Conservation (phyloP, 1,140 invertebrate genomes). For the Liolophura sinensis region DNA sequence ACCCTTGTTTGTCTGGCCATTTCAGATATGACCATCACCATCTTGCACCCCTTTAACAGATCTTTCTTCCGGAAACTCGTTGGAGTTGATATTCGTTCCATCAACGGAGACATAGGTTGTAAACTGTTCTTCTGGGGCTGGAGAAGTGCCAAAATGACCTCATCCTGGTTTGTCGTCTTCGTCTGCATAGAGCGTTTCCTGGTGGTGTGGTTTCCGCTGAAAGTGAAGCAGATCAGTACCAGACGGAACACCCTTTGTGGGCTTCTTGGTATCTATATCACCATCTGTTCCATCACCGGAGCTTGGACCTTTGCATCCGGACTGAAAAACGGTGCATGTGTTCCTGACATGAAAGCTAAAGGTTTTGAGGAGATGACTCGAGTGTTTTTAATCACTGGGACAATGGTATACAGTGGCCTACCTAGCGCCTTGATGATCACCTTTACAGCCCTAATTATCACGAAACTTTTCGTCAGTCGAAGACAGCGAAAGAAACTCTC, state of each 20-base stretch:
- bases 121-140: constrained; percentile 34
- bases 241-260: constrained; percentile 11
- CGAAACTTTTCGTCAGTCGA: constrained; percentile 4
- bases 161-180: constrained; percentile 39
- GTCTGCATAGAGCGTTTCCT: constrained; percentile 37
- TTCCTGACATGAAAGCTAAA: constrained; percentile 15
- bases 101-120: constrained; percentile 18
- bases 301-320: constrained; percentile 26
- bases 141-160: constrained; percentile 36
- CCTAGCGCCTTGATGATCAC: constrained; percentile 17
- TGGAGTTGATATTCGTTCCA: constrained; percentile 25
- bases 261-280: constrained; percentile 10
- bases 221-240: constrained; percentile 26
- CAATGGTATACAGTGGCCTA: constrained; percentile 13
- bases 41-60: constrained; percentile 31
- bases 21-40: constrained; percentile 22
- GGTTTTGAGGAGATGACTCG: constrained; percentile 8
- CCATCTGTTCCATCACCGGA: constrained; percentile 15
- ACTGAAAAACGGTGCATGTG: constrained; percentile 23
- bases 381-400: constrained; percentile 14
- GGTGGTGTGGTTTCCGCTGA: constrained; percentile 36
- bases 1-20: constrained; percentile 28
- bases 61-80: constrained; percentile 21
- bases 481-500: not conserved
- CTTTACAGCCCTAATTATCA: constrained; percentile 18